phyloP scores from a whole-genome alignment of 2,113 vertebrate species.

The Cavia porcellus region DNA sequence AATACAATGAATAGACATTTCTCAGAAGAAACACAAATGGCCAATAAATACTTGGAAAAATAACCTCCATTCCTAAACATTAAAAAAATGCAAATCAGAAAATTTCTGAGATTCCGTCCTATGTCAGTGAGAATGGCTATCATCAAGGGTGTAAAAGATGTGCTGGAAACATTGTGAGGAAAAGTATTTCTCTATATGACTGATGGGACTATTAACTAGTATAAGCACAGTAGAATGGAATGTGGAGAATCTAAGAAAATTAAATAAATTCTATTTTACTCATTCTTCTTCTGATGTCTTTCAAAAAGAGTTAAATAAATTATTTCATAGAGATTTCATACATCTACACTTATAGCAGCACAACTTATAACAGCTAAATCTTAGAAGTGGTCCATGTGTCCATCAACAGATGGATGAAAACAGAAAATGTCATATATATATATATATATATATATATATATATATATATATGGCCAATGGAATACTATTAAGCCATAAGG shows the following conservation, averaged over 20 bases:
- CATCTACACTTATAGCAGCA: not conserved
- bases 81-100: not conserved
- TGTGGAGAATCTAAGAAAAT: not conserved
- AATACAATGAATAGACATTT: not conserved
- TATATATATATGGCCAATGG: too few relatives aligned
- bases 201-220: not conserved
- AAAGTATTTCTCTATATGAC: not conserved
- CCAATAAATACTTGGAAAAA: not conserved
- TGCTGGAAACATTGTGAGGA: not conserved
- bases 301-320: not conserved
- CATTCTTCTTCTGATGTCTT: not conserved
- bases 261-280: not conserved
- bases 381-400: not conserved
- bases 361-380: not conserved
- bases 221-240: not conserved
- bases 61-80: not conserved
- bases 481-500: too few relatives aligned
- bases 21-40: not conserved
- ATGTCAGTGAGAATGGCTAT: not conserved
- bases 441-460: too few relatives aligned
- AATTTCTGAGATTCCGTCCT: not conserved
- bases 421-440: too few relatives aligned
- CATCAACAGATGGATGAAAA: not conserved
- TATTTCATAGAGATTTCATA: not conserved
- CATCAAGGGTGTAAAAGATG: not conserved